A percentile compares a stretch with the other conserved stretches of the same genome.
Conservation (phyloP, 2,113 vertebrate species). For the Charadrius vociferus region DNA sequence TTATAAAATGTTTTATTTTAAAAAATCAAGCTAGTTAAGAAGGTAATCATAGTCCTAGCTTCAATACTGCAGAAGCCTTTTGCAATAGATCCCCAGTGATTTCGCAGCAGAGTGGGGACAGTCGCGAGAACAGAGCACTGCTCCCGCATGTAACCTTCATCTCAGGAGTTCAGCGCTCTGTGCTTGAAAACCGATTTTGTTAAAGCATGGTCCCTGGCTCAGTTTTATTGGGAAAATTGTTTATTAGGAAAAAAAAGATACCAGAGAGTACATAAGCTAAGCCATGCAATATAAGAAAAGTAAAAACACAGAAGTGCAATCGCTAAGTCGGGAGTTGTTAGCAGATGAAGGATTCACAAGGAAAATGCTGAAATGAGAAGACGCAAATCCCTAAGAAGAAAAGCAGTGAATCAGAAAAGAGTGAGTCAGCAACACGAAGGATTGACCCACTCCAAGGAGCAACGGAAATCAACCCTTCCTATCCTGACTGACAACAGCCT, state of each 20-base stretch:
- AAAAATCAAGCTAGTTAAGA: neutral
- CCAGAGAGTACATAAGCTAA: neutral
- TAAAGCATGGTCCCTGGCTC: neutral
- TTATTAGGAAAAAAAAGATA: neutral
- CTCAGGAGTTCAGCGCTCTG: neutral
- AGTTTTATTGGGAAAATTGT: neutral
- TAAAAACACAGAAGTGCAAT: neutral
- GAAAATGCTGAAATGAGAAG: neutral
- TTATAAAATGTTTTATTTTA: neutral
- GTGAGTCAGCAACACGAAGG: neutral
- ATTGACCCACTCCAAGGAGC: neutral
- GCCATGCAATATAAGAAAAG: neutral
- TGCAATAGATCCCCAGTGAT: neutral
- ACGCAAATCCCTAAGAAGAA: neutral
- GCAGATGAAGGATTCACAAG: neutral
- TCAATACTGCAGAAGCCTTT: neutral
- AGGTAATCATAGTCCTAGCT: neutral
- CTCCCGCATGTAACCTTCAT: neutral
- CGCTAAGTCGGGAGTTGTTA: neutral
- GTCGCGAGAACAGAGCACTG: neutral
- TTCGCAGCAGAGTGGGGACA: neutral
- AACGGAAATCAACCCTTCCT: neutral
- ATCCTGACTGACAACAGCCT: neutral
- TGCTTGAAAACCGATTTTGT: neutral
- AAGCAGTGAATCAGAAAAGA: neutral